A percentile compares a stretch with the other conserved stretches of the same genome.
These are phyloP conservation scores for Dascillus cervinus DNA, from an alignment of 2,888 invertebrate genomes.

Conservation along the genomic window DNA sequence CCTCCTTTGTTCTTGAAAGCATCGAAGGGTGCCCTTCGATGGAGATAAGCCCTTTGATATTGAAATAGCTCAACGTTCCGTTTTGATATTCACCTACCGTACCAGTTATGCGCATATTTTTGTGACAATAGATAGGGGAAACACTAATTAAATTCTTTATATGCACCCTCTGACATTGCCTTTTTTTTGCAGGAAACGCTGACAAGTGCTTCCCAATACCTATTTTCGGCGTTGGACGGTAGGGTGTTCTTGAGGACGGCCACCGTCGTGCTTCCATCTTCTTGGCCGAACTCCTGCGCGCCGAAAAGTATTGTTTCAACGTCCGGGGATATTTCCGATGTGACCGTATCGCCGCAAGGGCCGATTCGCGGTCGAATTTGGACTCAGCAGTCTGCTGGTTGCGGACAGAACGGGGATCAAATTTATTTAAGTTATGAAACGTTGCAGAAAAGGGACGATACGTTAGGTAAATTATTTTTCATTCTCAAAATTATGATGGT, in stretches of 20 bases:
- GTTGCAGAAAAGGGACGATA: constrained; percentile 34
- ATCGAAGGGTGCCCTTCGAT: constrained; percentile 4
- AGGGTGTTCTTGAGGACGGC: constrained; percentile 50
- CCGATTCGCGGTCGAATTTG: constrained; percentile 50
- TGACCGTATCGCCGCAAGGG: constrained; percentile 45
- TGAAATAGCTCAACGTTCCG: constrained; percentile 12
- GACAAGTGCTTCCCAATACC: constrained; percentile 47
- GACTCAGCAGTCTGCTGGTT: constrained; percentile 55
- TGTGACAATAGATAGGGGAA: constrained; percentile 7
- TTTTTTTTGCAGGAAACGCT: constrained; percentile 46
- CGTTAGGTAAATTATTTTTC: constrained; percentile 28
- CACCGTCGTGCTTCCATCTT: constrained; percentile 51
- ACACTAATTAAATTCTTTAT: constrained; percentile 15
- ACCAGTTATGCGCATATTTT: too few relatives aligned
- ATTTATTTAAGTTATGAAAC: constrained; percentile 46
- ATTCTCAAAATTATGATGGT: neutral
- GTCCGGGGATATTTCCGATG: constrained; percentile 46
- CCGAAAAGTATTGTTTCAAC: constrained; percentile 33
- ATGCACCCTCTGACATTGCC: too few relatives aligned
- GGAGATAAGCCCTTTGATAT: constrained; percentile 14
- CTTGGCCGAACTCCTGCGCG: constrained; percentile 50
- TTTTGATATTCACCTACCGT: too few relatives aligned
- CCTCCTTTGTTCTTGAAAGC: constrained; percentile 8
- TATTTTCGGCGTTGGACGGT: constrained; percentile 51
- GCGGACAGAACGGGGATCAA: constrained; percentile 52